These are phyloP conservation scores for Phymastichus coffea DNA, from an alignment of 1,140 invertebrate species.

Conservation along the genomic window DNA sequence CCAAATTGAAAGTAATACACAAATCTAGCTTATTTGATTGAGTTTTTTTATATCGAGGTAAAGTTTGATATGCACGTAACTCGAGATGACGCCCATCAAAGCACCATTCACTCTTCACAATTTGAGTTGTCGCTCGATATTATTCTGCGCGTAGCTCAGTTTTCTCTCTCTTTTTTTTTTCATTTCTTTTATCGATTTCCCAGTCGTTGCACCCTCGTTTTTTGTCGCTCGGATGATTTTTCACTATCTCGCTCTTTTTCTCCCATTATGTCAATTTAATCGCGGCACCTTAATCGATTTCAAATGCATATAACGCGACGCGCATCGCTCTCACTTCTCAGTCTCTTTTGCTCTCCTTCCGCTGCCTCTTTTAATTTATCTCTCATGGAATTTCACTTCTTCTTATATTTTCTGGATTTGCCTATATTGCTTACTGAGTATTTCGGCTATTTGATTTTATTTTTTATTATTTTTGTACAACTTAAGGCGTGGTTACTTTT, in stretches of 20 bases:
- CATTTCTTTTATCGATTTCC: conserved; percentile 16
- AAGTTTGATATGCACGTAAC: background rate
- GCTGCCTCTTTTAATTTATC: background rate
- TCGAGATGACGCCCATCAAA: conserved; percentile 12
- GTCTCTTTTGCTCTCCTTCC: background rate
- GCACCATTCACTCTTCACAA: conserved; percentile 9
- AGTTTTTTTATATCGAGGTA: background rate
- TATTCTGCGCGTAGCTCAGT: too few relatives aligned
- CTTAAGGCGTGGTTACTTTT: too few relatives aligned
- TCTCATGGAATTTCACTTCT: too few relatives aligned
- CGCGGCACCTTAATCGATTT: background rate
- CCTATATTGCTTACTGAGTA: background rate
- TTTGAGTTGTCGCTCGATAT: too few relatives aligned
- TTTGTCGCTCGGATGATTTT: conserved; percentile 8
- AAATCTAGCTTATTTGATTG: too few relatives aligned
- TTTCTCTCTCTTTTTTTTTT: conserved; percentile 9
- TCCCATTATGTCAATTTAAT: conserved; percentile 11
- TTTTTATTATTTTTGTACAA: background rate
- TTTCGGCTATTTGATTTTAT: background rate
- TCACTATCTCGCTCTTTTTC: conserved; percentile 3
- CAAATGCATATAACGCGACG: background rate
- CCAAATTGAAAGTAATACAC: too few relatives aligned
- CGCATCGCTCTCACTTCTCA: background rate
- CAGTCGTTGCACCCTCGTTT: background rate
- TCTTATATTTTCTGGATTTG: background rate